These are phyloP conservation scores for Drosophila hamatofila DNA, from an alignment of 2,888 invertebrate species.

Conservation along the genomic window DNA sequence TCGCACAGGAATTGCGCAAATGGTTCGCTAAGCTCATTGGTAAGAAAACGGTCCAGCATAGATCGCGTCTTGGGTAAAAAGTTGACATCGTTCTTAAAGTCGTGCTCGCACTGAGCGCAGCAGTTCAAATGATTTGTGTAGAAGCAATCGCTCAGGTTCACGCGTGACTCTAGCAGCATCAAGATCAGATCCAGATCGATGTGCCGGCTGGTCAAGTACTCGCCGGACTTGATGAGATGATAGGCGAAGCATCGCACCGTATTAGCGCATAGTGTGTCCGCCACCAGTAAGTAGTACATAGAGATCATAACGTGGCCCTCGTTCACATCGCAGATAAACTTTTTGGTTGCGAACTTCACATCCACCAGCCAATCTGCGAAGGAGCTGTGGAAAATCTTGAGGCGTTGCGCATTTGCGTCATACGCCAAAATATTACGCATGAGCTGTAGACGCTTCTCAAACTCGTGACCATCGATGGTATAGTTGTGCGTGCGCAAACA, in stretches of 20 bases:
- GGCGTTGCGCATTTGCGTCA: conserved; percentile 79
- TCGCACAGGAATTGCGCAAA: conserved; percentile 85
- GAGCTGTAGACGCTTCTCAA: conserved; percentile 91
- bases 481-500: conserved; percentile 93
- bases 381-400: conserved; percentile 95
- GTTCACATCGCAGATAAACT: conserved; percentile 94
- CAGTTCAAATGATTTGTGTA: conserved; percentile 86
- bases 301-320: conserved; percentile 96
- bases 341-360: conserved; percentile 98
- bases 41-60: conserved; percentile 85
- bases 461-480: conserved; percentile 92
- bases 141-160: conserved; percentile 85
- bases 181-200: conserved; percentile 84
- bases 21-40: conserved; percentile 84
- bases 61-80: conserved; percentile 83
- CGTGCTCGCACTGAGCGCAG: conserved; percentile 84
- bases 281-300: conserved; percentile 92
- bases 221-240: conserved; percentile 89
- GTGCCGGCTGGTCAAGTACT: conserved; percentile 86
- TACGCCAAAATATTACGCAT: conserved; percentile 87
- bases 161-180: conserved; percentile 84
- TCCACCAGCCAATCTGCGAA: conserved; percentile 98
- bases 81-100: conserved; percentile 84
- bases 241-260: conserved; percentile 91
- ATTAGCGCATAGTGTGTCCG: conserved; percentile 89